Evolutionary conservation across 2,113 vertebrate genomes (phyloP).

Genomic region (Marmota monax): DNA sequence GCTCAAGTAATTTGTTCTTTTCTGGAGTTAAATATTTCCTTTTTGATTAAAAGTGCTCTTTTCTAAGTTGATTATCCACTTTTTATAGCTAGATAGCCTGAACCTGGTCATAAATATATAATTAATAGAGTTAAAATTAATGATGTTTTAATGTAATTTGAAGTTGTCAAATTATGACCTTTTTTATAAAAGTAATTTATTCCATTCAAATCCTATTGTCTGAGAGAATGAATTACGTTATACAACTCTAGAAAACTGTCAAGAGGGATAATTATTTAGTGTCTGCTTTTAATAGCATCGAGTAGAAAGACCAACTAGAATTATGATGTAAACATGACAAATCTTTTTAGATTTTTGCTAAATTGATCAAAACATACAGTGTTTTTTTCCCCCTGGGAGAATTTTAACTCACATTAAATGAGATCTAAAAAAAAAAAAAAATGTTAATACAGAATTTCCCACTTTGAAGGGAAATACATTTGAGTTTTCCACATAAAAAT

Average conservation of each 20-base stretch:
- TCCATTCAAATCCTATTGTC: not conserved
- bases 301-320: slow-evolving; percentile 44
- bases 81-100: not conserved
- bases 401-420: not conserved
- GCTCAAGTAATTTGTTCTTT: slow-evolving; percentile 29
- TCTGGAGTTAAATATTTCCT: slow-evolving; percentile 32
- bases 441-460: not conserved
- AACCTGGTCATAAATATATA: slow-evolving; percentile 23
- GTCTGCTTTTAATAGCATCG: slow-evolving; percentile 10
- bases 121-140: slow-evolving; percentile 17
- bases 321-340: slow-evolving; percentile 33
- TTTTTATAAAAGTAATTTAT: slow-evolving; percentile 34
- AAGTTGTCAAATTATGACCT: slow-evolving; percentile 29
- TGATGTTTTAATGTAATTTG: slow-evolving; percentile 51
- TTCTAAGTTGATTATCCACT: slow-evolving; percentile 18
- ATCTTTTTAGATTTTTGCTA: slow-evolving; percentile 27
- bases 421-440: slow-evolving; percentile 36
- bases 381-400: not conserved
- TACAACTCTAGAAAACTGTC: slow-evolving; percentile 21
- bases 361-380: slow-evolving; percentile 55
- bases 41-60: slow-evolving; percentile 24
- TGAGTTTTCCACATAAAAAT: not conserved
- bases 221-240: slow-evolving; percentile 48
- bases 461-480: not conserved
- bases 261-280: slow-evolving; percentile 31